phyloP scores from a whole-genome alignment of 2,113 vertebrate genomes.

The Trachemys scripta region DNA sequence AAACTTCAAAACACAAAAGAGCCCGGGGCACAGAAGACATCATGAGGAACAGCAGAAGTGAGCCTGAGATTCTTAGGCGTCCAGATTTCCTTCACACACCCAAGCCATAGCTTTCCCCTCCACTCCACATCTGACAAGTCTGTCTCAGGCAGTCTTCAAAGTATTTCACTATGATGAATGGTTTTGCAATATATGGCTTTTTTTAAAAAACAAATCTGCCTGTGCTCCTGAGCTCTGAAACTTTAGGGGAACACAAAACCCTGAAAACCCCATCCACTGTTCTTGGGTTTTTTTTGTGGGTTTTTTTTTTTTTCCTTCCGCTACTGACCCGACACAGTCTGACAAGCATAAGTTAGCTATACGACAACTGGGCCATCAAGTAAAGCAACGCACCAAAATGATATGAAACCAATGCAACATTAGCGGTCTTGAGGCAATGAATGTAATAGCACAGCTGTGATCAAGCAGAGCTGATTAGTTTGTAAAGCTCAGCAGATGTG shows the following conservation, averaged over 20 bases:
- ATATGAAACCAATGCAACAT: background rate
- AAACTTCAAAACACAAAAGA: background rate
- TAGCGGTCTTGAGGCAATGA: constrained; percentile 43
- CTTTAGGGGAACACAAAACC: background rate
- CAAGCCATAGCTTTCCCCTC: background rate
- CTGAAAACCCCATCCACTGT: background rate
- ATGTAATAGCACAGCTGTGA: constrained; percentile 47
- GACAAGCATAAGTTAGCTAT: constrained; percentile 11
- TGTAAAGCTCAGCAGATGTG: background rate
- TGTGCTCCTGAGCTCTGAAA: background rate
- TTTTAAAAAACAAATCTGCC: background rate
- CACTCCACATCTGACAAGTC: background rate
- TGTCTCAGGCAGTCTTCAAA: background rate
- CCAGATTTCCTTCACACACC: background rate
- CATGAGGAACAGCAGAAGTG: background rate
- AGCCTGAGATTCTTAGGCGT: background rate
- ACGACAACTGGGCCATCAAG: background rate
- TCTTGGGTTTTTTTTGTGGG: no score
- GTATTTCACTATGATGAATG: background rate
- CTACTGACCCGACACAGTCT: background rate
- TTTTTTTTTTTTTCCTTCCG: background rate
- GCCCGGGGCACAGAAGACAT: background rate
- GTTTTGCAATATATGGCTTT: background rate
- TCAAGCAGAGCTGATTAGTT: constrained; percentile 18
- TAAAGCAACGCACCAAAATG: constrained; percentile 8